A percentile compares a stretch with the other conserved stretches of the same genome.
Conservation (phyloP, 2,113 vertebrate species). For the Argyrosomus japonicus region DNA sequence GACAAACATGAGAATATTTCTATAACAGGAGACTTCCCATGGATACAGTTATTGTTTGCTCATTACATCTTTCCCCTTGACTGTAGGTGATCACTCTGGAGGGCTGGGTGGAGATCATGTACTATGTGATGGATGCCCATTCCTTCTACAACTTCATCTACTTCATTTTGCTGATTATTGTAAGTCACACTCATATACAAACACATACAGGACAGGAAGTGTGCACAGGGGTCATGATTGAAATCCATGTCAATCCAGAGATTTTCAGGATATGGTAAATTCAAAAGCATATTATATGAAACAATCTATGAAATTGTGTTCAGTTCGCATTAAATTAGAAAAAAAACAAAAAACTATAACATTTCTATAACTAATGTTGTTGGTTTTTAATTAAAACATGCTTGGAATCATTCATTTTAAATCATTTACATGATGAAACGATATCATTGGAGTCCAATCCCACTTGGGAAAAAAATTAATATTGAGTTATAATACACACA, state of each 20-base stretch:
- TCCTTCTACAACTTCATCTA: slow-evolving; percentile 99
- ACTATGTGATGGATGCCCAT: slow-evolving; percentile 99
- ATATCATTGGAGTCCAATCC: too few species aligned
- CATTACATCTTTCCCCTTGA: background rate
- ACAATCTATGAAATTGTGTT: background rate
- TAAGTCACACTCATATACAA: slow-evolving; percentile 82
- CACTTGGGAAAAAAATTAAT: background rate
- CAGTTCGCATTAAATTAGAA: background rate
- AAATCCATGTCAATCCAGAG: too few species aligned
- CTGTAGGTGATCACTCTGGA: slow-evolving; percentile 96
- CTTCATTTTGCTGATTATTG: slow-evolving; percentile 98
- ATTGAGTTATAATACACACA: background rate
- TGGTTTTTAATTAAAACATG: background rate
- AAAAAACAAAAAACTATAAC: background rate
- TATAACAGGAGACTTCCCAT: background rate
- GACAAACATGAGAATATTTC: background rate
- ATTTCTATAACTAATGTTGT: background rate
- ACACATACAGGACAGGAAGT: background rate
- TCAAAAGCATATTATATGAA: too few species aligned
- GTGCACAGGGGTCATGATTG: background rate
- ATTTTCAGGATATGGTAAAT: too few species aligned
- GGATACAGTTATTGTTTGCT: background rate
- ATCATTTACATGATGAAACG: background rate
- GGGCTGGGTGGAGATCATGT: slow-evolving; percentile 99
- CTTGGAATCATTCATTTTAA: background rate